A percentile compares a stretch with the other conserved stretches of the same genome.
These are phyloP conservation scores for Pollenia angustigena DNA, from an alignment of 2,888 invertebrate genomes.

Conservation along the genomic window DNA sequence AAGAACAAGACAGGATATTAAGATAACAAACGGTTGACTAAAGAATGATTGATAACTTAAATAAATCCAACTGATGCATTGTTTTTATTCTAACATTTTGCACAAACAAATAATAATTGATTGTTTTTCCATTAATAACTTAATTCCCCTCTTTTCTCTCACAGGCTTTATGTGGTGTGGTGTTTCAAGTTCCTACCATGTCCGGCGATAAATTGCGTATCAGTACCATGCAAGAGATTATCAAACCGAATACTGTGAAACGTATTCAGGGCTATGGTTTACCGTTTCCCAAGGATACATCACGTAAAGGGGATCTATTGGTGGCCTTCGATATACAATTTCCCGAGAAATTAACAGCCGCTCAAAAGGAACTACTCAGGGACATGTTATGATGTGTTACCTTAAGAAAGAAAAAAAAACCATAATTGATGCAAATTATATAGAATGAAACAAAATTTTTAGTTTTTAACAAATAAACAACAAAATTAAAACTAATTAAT, in stretches of 20 bases:
- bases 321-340: slow-evolving; percentile 98
- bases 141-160: slow-evolving; percentile 79
- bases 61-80: slow-evolving; percentile 13
- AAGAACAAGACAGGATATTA: slow-evolving; percentile 74
- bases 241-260: slow-evolving; percentile 95
- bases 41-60: slow-evolving; percentile 51
- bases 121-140: slow-evolving; percentile 34
- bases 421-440: slow-evolving; percentile 22
- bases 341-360: slow-evolving; percentile 92
- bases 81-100: not conserved
- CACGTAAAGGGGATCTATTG: slow-evolving; percentile 95
- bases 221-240: slow-evolving; percentile 92
- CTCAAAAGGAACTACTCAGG: slow-evolving; percentile 94
- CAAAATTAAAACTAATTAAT: slow-evolving; percentile 9
- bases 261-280: slow-evolving; percentile 96
- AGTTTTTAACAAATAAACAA: slow-evolving; percentile 21
- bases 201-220: slow-evolving; percentile 93
- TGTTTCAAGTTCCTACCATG: slow-evolving; percentile 96
- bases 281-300: slow-evolving; percentile 96
- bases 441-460: slow-evolving; percentile 23
- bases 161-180: slow-evolving; percentile 96
- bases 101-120: slow-evolving; percentile 29
- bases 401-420: slow-evolving; percentile 4
- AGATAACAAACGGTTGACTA: slow-evolving; percentile 72
- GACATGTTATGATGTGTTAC: slow-evolving; percentile 89